These are phyloP conservation scores for Trachythela sp. DNA, from an alignment of 64 coral and sea anemone species.

Conservation along the genomic window DNA sequence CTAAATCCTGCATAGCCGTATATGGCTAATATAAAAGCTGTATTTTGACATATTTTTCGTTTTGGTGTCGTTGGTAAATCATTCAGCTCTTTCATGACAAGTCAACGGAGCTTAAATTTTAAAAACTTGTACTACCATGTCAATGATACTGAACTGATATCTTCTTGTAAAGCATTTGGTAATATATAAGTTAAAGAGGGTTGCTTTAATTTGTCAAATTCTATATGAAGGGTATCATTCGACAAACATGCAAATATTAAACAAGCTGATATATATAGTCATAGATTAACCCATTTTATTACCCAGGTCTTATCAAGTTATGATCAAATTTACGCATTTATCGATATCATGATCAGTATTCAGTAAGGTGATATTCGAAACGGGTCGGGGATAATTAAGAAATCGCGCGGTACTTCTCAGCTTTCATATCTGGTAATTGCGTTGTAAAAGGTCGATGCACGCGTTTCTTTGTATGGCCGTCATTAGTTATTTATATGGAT, in stretches of 20 bases:
- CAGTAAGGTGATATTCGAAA: neutral
- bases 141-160: no score
- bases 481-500: neutral
- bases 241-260: neutral
- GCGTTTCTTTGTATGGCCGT: neutral
- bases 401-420: neutral
- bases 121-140: no score
- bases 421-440: neutral
- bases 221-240: neutral
- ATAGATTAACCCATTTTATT: neutral
- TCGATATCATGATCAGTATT: neutral
- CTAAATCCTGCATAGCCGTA: no score
- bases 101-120: no score
- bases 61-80: no score
- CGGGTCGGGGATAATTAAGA: neutral
- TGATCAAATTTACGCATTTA: neutral
- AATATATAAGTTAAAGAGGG: no score
- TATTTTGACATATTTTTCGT: no score
- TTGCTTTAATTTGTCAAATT: no score
- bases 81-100: no score
- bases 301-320: neutral
- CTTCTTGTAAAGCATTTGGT: no score
- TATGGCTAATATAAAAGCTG: no score
- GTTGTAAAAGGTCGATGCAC: neutral
- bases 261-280: neutral